Percentiles rank a stretch among this genome's conserved stretches.
Evolutionary conservation across 2,888 invertebrate genomes (phyloP).

Genomic region (Dasypolia templi): DNA sequence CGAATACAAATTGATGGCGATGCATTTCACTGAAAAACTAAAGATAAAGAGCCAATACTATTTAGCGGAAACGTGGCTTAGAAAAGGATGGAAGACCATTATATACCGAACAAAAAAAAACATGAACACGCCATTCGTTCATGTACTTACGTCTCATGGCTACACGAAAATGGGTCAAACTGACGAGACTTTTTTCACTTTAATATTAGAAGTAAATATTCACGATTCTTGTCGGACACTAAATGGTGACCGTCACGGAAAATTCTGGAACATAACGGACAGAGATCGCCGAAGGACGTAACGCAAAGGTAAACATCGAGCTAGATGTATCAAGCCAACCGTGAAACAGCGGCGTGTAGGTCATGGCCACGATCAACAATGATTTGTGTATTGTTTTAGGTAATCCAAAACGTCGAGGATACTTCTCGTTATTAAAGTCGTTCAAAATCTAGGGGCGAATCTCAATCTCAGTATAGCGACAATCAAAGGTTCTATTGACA

Average conservation of each 20-base stretch:
- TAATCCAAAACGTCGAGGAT: neutral
- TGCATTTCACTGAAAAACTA: too few species aligned
- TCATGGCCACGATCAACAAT: slow-evolving; percentile 42
- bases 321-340: slow-evolving; percentile 7
- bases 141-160: neutral
- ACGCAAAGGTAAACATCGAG: slow-evolving; percentile 15
- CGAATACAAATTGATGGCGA: too few species aligned
- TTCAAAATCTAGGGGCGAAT: too few species aligned
- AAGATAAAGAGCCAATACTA: too few species aligned
- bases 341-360: slow-evolving; percentile 28
- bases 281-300: slow-evolving; percentile 8
- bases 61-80: too few species aligned
- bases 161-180: slow-evolving; percentile 24
- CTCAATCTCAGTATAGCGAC: too few species aligned
- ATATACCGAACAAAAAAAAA: neutral
- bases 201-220: slow-evolving; percentile 19
- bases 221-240: slow-evolving; percentile 3
- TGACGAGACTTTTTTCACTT: slow-evolving; percentile 10
- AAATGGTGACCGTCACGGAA: slow-evolving; percentile 21
- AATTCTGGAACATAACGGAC: slow-evolving; percentile 19
- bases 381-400: slow-evolving; percentile 12
- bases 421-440: too few species aligned
- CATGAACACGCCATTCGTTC: neutral
- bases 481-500: too few species aligned
- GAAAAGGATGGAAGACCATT: too few species aligned